Conservation (phyloP, 2,888 invertebrate species). For the Meghimatium bilineatum region DNA sequence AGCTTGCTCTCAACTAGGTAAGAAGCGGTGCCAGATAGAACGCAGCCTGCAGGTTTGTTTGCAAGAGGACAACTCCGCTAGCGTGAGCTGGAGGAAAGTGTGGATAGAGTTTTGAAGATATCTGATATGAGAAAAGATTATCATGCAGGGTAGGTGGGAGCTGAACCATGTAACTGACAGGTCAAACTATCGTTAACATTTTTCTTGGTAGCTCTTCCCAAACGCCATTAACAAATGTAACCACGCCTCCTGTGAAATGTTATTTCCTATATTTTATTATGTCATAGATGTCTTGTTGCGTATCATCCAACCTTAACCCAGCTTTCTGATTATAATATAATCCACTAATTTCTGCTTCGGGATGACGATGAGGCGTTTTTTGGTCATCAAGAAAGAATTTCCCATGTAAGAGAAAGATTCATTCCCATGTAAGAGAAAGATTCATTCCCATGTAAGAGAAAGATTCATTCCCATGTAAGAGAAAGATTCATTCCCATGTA, state of each 20-base stretch:
- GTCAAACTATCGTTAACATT: constrained; percentile 1
- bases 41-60: background rate
- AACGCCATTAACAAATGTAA: background rate
- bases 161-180: background rate
- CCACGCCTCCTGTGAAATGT: background rate
- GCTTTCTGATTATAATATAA: too few relatives aligned
- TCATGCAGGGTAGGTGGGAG: background rate
- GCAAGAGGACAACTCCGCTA: background rate
- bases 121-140: constrained; percentile 15
- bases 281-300: too few relatives aligned
- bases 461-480: too few relatives aligned
- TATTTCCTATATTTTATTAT: background rate
- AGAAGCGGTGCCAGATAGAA: background rate
- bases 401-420: too few relatives aligned
- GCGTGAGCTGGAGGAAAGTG: background rate
- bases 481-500: too few relatives aligned
- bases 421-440: too few relatives aligned
- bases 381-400: too few relatives aligned
- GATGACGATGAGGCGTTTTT: too few relatives aligned
- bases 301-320: too few relatives aligned
- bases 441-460: too few relatives aligned
- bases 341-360: too few relatives aligned
- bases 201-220: background rate
- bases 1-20: background rate
- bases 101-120: background rate